Base-by-base conservation (phyloP, 2,797 vertebrate species). In the Microctenopoma stevenorrisi region DNA sequence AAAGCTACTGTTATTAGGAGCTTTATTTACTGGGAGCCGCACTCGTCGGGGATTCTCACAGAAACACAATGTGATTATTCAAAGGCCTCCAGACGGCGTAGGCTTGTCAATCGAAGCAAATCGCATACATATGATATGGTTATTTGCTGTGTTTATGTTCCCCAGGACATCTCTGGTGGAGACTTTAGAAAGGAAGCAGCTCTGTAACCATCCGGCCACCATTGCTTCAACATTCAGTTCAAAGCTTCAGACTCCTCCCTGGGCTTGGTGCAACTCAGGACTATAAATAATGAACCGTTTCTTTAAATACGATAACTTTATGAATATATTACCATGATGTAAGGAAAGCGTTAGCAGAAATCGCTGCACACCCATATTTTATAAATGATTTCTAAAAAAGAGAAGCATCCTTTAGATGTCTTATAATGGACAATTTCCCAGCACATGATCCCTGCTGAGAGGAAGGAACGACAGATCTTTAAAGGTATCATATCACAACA, bases 221-320 rank as follows among this genome's bases (percentile, higher is more conserved):
- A 35, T 44, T 55, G 52, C 63, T 53, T 38, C 12, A 62, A 66
- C 56, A 30, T 42, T 35, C 9, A 38, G 16, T 56, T 68, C 11
- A 71, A 71, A 64, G 28, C 42, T 60, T 38, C 22, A 54, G 11
- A 54, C 46, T 58, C 11, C n/a, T 25, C 7, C 8, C 35, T 51
- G 61, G 18, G 64, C 57, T 52, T 61, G 9, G 35, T 55, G 71
- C 56, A 70, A 30, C 44, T 83, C 16, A 15, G 18, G 11, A 12
- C 42, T 54, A 74, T 89, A 59, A 90, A 91, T 90, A 84, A 89
- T 88, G 40, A 28, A 89, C 18, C 12, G 50, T 61, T 82, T 69
- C 76, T 86, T 83, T 85, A 84, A 90, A 90, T 87, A 80, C 26
- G 65, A 86, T 67, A 57, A 62, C 63, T 79, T 74, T 49, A 61